These are phyloP conservation scores for Indri indri DNA, from an alignment of 2,113 vertebrate genomes.

Conservation along the genomic window DNA sequence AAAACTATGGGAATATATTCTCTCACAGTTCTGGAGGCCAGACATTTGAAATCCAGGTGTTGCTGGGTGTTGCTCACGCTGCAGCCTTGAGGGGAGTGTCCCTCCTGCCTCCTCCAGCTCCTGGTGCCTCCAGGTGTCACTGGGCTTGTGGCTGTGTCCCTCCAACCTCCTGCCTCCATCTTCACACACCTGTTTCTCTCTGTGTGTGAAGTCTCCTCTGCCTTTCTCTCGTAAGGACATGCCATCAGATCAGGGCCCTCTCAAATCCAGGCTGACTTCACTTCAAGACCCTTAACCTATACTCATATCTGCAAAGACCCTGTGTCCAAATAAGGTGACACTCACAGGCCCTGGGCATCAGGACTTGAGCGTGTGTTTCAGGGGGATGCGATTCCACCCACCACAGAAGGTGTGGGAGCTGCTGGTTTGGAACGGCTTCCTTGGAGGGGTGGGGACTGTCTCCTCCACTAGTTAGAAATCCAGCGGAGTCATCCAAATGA, in stretches of 20 bases:
- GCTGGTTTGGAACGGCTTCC: not conserved
- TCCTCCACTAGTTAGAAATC: too few species aligned
- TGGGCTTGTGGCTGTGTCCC: fast-evolving
- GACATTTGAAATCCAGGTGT: not conserved
- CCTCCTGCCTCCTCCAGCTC: too few species aligned
- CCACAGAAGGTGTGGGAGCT: fast-evolving
- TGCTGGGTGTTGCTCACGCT: too few species aligned
- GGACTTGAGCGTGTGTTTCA: fast-evolving
- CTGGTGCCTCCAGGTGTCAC: too few species aligned
- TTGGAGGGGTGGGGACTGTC: too few species aligned
- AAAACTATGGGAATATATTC: not conserved
- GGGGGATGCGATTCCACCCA: fast-evolving
- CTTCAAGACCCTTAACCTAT: not conserved
- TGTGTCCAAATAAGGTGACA: too few species aligned
- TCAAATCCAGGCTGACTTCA: fast-evolving
- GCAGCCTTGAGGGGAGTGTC: too few species aligned
- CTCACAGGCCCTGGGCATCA: not conserved
- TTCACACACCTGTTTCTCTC: too few species aligned
- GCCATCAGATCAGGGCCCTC: fast-evolving
- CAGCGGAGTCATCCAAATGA: too few species aligned
- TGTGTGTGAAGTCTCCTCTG: not conserved
- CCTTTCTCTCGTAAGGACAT: not conserved
- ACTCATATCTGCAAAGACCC: too few species aligned
- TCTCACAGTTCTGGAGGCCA: not conserved
- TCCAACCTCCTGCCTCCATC: fast-evolving